phyloP scores from a whole-genome alignment of 2,113 vertebrate species.

The Benitochromis conjunctus region DNA sequence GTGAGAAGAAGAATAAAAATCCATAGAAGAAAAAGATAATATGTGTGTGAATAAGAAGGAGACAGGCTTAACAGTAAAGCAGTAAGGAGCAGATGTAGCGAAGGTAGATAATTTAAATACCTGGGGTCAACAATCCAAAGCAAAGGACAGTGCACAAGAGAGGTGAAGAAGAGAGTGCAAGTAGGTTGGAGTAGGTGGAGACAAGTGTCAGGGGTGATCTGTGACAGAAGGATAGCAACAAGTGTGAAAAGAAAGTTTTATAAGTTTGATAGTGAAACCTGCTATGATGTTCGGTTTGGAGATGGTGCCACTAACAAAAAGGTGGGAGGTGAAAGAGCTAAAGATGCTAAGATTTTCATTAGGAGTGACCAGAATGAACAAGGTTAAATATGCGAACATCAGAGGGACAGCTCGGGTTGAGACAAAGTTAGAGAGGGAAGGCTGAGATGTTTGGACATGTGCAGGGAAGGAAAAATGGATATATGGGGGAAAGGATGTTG shows the following conservation, averaged over 20 bases:
- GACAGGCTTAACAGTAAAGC: background rate
- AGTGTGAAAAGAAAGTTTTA: background rate
- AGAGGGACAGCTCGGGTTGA: background rate
- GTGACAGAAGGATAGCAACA: background rate
- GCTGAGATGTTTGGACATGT: background rate
- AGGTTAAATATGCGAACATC: background rate
- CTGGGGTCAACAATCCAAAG: background rate
- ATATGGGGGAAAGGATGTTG: background rate
- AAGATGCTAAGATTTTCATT: background rate
- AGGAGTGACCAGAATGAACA: background rate
- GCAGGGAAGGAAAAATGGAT: background rate
- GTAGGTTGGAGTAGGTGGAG: background rate
- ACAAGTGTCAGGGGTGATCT: background rate
- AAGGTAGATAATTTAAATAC: background rate
- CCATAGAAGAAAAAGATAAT: background rate
- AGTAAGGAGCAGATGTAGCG: background rate
- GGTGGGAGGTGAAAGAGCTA: background rate
- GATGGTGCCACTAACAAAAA: background rate
- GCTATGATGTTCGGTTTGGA: background rate
- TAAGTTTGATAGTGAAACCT: background rate
- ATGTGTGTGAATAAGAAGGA: background rate
- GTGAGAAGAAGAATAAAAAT: background rate
- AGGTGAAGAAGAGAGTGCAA: background rate
- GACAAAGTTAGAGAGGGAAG: background rate
- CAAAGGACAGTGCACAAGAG: background rate